Evolutionary conservation across 2,888 invertebrate species (phyloP).

Genomic region (Cheilosia pagana): DNA sequence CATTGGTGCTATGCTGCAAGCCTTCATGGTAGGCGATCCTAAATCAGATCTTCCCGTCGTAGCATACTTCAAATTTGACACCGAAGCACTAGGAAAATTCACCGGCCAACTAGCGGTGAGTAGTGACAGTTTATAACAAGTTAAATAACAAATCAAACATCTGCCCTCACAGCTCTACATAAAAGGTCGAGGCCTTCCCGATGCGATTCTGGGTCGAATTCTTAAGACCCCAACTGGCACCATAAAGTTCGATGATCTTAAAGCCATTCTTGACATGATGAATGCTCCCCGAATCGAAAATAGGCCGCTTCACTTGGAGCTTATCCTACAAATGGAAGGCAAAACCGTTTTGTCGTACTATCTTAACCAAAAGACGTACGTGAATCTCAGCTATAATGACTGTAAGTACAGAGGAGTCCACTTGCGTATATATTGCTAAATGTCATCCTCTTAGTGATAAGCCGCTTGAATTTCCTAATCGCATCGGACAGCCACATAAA

Average conservation of each 20-base stretch:
- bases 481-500: conserved; percentile 87
- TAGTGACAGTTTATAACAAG: background rate
- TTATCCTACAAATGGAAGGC: conserved; percentile 87
- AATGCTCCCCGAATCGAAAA: conserved; percentile 83
- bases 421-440: background rate
- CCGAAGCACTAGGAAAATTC: conserved; percentile 85
- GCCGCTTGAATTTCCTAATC: conserved; percentile 85
- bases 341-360: conserved; percentile 88
- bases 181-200: conserved; percentile 83
- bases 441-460: conserved; percentile 84
- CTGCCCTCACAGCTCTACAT: conserved; percentile 85
- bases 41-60: conserved; percentile 88
- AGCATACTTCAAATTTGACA: conserved; percentile 85
- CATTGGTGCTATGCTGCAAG: conserved; percentile 86
- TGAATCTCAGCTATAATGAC: conserved; percentile 86
- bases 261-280: conserved; percentile 83
- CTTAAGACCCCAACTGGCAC: conserved; percentile 84
- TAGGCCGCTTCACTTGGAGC: conserved; percentile 87
- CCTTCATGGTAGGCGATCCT: conserved; percentile 87
- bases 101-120: conserved; percentile 86
- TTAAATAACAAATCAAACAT: background rate
- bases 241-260: conserved; percentile 85
- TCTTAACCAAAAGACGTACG: conserved; percentile 87
- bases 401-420: conserved; percentile 84
- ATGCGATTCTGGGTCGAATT: conserved; percentile 84